Evolutionary conservation across 2,888 invertebrate genomes (phyloP).

Genomic region (Leuctra nigra): DNA sequence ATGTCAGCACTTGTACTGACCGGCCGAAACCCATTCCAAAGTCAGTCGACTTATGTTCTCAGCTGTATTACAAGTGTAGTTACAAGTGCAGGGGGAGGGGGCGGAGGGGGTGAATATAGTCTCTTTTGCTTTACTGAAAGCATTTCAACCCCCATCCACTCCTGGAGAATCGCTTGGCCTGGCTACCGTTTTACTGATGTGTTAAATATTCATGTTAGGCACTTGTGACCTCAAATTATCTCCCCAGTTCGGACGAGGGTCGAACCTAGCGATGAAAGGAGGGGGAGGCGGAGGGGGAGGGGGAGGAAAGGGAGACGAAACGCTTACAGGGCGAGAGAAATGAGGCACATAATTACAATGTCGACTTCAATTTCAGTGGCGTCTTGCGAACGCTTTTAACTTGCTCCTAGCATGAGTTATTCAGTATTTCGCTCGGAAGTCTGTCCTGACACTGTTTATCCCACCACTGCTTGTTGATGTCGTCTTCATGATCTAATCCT

Average conservation of each 20-base stretch:
- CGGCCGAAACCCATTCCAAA: conserved; percentile 16
- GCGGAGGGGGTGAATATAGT: conserved; percentile 11
- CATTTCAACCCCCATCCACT: conserved; percentile 19
- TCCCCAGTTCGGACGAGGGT: conserved; percentile 23
- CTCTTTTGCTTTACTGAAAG: conserved; percentile 25
- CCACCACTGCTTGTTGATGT: not conserved
- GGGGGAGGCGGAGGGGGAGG: conserved; percentile 19
- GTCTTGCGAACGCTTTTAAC: conserved; percentile 25
- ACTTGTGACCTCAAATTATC: conserved; percentile 30
- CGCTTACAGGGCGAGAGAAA: conserved; percentile 24
- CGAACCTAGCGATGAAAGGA: conserved; percentile 22
- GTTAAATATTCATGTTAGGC: conserved; percentile 29
- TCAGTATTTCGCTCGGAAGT: conserved; percentile 19
- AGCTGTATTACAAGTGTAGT: conserved; percentile 22
- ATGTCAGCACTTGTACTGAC: conserved; percentile 14
- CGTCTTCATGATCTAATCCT: not conserved
- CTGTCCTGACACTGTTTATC: conserved; percentile 15
- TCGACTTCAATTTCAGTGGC: conserved; percentile 27
- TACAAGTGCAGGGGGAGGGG: conserved; percentile 19
- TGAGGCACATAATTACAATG: conserved; percentile 30
- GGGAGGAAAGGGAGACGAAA: conserved; percentile 19
- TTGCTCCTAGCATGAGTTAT: conserved; percentile 24
- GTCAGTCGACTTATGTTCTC: conserved; percentile 22
- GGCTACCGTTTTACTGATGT: conserved; percentile 26
- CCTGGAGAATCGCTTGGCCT: conserved; percentile 20